Evolutionary conservation across 30 jellyfish, hydroid and myxozoan genomes (phyloP).

Genomic region (Rhopilema esculentum): DNA sequence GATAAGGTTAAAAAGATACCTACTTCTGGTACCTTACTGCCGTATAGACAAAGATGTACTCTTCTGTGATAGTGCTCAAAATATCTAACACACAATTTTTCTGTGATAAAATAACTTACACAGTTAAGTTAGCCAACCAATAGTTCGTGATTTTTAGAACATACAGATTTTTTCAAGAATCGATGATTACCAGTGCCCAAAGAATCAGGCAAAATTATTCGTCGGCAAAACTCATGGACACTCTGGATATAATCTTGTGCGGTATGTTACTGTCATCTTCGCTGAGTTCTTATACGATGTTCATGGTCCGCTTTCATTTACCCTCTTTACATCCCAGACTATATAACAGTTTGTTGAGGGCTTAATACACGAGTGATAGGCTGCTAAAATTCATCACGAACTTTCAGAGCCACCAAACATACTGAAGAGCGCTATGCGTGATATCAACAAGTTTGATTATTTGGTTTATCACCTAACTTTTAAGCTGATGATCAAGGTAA

Average conservation of each 20-base stretch:
- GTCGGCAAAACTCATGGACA: neutral
- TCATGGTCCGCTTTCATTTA: neutral
- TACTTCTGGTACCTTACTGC: no score
- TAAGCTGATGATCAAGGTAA: constrained; percentile 20
- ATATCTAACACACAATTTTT: no score
- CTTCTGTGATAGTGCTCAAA: no score
- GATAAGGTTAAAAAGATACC: no score
- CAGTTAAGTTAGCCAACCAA: no score
- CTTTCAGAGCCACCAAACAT: neutral
- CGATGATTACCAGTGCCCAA: no score
- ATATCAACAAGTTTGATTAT: constrained; percentile 60
- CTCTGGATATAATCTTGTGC: neutral
- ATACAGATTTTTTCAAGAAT: no score
- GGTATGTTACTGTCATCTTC: neutral
- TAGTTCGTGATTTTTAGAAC: no score
- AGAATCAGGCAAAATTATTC: neutral
- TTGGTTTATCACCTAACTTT: constrained; percentile 71
- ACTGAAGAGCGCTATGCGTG: constrained; percentile 32
- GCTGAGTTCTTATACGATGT: neutral
- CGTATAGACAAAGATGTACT: no score
- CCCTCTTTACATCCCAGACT: neutral
- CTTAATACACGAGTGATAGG: constrained; percentile 53
- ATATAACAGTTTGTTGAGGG: constrained; percentile 31
- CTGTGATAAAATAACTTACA: no score
- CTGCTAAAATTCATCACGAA: constrained; percentile 51